Percentiles rank a stretch among this genome's conserved stretches.
phyloP scores from a whole-genome alignment of 2,113 vertebrate species.

The Manacus vitellinus region DNA sequence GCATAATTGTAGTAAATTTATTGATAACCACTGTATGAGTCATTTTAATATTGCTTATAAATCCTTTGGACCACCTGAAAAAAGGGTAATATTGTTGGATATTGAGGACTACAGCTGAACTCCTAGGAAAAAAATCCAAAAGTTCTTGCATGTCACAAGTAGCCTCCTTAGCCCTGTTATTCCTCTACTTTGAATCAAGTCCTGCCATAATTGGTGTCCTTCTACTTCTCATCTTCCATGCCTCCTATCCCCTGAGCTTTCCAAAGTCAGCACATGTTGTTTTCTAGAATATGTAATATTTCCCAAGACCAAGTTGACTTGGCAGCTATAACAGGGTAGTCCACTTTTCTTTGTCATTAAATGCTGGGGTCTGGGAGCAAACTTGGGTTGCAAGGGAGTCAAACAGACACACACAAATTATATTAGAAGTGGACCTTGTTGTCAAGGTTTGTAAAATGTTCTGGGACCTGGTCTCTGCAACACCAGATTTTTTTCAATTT shows the following conservation, averaged over 20 bases:
- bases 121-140: background rate
- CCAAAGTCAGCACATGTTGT: background rate
- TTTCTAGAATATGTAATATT: background rate
- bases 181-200: background rate
- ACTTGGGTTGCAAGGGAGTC: background rate
- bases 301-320: background rate
- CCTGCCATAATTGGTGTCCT: background rate
- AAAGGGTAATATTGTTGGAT: background rate
- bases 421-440: background rate
- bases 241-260: background rate
- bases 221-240: background rate
- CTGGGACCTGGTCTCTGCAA: background rate
- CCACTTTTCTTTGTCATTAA: background rate
- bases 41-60: background rate
- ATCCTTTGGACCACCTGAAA: background rate
- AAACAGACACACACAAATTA: background rate
- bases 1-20: background rate
- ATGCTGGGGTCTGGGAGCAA: background rate
- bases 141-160: background rate
- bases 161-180: background rate
- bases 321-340: background rate
- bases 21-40: background rate
- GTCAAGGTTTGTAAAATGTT: background rate
- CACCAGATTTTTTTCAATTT: background rate
- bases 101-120: background rate